A percentile compares a stretch with the other conserved stretches of the same genome.
These are phyloP conservation scores for Leucoraja ocellata DNA, from an alignment of 2,797 vertebrate genomes.

Conservation along the genomic window DNA sequence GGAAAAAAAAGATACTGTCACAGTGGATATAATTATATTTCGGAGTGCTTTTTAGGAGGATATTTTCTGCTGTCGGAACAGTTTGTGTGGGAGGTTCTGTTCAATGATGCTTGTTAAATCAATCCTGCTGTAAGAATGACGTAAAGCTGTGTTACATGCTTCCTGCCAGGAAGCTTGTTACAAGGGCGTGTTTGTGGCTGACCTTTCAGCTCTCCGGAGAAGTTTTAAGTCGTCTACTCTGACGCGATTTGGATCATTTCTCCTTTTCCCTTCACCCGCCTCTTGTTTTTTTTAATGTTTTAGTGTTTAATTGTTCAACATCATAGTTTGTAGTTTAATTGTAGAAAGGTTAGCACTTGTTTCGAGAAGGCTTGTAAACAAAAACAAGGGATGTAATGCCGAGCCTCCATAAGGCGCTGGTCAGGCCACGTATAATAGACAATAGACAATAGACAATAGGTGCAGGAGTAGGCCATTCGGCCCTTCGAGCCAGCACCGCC, in stretches of 20 bases:
- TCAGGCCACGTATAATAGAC: too few relatives aligned
- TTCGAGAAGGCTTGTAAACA: too few relatives aligned
- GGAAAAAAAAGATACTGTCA: neutral
- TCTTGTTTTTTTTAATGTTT: neutral
- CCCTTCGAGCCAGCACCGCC: too few relatives aligned
- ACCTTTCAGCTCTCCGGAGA: neutral
- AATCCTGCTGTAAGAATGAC: neutral
- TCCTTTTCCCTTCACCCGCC: neutral
- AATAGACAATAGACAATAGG: too few relatives aligned
- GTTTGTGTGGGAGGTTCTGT: neutral
- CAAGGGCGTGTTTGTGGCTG: neutral
- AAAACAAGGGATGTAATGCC: too few relatives aligned
- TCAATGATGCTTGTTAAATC: neutral
- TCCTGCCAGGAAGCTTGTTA: constrained; percentile 22
- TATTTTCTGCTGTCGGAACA: constrained; percentile 34
- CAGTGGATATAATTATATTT: neutral
- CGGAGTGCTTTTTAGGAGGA: neutral
- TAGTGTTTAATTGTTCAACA: neutral
- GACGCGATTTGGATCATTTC: neutral
- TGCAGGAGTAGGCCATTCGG: too few relatives aligned
- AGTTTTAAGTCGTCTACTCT: neutral
- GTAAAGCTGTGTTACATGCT: neutral
- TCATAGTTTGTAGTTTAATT: too few relatives aligned
- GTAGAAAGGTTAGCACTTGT: too few relatives aligned
- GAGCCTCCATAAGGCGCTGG: too few relatives aligned